phyloP scores from a whole-genome alignment of 1,140 invertebrate species.

The Scaptomyza graminum region DNA sequence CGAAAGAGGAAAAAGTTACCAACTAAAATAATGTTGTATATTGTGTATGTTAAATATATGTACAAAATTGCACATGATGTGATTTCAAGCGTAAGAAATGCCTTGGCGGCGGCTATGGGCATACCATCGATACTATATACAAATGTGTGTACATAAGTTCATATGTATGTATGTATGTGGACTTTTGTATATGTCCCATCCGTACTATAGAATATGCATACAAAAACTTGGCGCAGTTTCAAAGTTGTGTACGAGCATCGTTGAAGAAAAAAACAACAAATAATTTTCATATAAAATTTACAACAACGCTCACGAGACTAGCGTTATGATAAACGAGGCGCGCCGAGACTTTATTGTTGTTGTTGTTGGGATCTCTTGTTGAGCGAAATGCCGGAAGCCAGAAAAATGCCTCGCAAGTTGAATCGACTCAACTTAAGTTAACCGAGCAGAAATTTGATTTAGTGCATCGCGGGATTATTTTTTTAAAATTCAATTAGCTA shows the following conservation, averaged over 20 bases:
- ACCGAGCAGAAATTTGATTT: conserved; percentile 65
- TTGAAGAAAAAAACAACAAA: conserved; percentile 26
- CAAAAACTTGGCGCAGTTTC: conserved; percentile 79
- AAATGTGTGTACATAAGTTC: conserved; percentile 5
- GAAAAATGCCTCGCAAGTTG: conserved; percentile 40
- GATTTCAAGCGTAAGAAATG: conserved; percentile 80
- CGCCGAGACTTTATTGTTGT: conserved; percentile 18
- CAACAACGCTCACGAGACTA: conserved; percentile 54
- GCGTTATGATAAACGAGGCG: conserved; percentile 65
- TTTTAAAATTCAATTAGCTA: conserved; percentile 66
- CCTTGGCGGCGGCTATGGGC: conserved; percentile 23
- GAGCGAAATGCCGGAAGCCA: conserved; percentile 68
- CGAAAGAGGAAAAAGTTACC: background rate
- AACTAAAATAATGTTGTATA: conserved; percentile 25
- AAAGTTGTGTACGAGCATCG: conserved; percentile 45
- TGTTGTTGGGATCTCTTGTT: conserved; percentile 23
- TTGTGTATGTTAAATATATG: conserved; percentile 54
- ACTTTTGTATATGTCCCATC: conserved; percentile 6
- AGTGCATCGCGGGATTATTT: conserved; percentile 65
- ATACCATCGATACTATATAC: conserved; percentile 62
- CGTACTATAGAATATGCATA: conserved; percentile 56
- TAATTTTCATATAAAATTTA: conserved; percentile 73
- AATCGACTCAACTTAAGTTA: conserved; percentile 12
- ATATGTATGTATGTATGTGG: conserved; percentile 7
- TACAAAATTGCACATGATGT: conserved; percentile 79